Conservation (phyloP, 2,797 vertebrate genomes). For the Premnoplex brunnescens region DNA sequence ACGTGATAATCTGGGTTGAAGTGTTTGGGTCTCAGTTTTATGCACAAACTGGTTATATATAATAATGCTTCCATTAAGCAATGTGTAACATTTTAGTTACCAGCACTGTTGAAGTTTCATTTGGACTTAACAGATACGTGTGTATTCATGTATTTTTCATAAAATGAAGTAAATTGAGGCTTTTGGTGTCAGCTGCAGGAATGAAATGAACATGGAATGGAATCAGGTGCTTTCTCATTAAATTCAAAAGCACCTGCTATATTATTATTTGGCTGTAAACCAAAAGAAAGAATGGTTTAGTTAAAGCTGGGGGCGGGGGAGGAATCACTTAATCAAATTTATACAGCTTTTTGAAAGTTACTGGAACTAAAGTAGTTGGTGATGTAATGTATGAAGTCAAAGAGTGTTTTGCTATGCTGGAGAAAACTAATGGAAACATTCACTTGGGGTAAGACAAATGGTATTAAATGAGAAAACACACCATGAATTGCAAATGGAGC, state of each 20-base stretch:
- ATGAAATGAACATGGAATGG: background rate
- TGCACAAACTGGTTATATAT: background rate
- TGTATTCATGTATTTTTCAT: background rate
- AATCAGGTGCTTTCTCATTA: slow-evolving; percentile 21
- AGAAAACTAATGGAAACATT: slow-evolving; percentile 82
- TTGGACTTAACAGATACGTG: background rate
- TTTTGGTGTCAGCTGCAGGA: background rate
- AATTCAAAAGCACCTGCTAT: slow-evolving; percentile 9
- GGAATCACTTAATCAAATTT: slow-evolving; percentile 24
- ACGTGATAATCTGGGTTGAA: background rate
- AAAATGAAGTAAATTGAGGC: background rate
- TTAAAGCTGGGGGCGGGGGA: background rate
- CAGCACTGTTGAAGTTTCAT: background rate
- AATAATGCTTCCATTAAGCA: background rate
- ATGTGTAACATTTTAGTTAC: background rate
- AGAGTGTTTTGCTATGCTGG: slow-evolving; percentile 73
- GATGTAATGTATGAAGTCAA: slow-evolving; percentile 75
- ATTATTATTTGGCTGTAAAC: slow-evolving; percentile 58
- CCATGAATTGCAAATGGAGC: slow-evolving; percentile 87
- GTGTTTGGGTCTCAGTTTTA: background rate
- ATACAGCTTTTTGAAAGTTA: slow-evolving; percentile 53
- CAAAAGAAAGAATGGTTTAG: slow-evolving; percentile 33
- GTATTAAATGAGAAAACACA: slow-evolving; percentile 86
- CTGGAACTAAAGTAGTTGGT: slow-evolving; percentile 63
- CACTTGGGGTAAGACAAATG: slow-evolving; percentile 87